Conservation (phyloP, 2,797 vertebrate genomes). For the Manis javanica region DNA sequence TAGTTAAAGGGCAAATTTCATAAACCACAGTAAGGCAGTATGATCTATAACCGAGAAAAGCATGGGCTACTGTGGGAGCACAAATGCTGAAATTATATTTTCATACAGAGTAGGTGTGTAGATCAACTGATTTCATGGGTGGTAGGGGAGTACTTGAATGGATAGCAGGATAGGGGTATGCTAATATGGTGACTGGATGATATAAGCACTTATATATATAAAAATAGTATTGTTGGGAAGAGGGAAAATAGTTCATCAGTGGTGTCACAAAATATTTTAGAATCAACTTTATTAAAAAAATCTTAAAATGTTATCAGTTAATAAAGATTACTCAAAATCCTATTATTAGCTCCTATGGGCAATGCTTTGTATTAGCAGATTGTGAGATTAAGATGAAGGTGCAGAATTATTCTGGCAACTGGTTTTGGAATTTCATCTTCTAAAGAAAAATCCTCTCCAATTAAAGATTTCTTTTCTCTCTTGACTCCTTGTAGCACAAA, state of each 20-base stretch:
- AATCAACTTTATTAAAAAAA: background rate
- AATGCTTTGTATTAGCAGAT: background rate
- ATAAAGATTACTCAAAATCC: background rate
- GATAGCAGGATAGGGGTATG: background rate
- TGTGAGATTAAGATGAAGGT: background rate
- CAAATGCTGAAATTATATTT: background rate
- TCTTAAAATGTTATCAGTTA: background rate
- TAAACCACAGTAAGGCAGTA: background rate
- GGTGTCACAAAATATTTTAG: background rate
- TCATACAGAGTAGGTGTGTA: background rate
- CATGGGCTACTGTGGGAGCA: background rate
- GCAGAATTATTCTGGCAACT: background rate
- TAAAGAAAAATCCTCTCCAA: conserved; percentile 27
- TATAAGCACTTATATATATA: background rate
- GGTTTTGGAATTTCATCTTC: conserved; percentile 26
- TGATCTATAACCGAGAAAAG: background rate
- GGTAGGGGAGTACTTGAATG: background rate
- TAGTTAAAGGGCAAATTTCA: background rate
- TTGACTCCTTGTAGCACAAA: background rate
- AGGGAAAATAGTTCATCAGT: background rate
- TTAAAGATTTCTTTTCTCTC: conserved; percentile 27
- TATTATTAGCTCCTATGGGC: background rate
- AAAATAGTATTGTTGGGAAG: background rate
- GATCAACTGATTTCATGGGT: background rate
- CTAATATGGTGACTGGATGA: background rate